Evolutionary conservation across 2,888 invertebrate genomes (phyloP), one percentile per base, ranked within the genome.

Genomic region (Thelaira solivaga): DNA sequence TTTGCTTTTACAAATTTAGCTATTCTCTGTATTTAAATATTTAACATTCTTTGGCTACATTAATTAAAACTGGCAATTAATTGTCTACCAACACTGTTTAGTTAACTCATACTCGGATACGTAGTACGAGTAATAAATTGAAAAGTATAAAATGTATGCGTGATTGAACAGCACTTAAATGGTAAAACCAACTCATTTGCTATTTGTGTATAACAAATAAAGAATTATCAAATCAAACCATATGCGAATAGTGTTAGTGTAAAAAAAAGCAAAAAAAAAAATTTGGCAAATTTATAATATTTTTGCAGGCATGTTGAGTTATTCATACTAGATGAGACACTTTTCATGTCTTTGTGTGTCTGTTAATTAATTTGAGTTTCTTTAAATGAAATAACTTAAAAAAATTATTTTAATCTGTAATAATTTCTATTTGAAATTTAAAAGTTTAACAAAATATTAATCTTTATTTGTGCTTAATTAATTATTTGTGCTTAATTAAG

Each of bases 81-180:
- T 41, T 64, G 31, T 34, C 59, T 41, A 34, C 49, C 49, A 65
- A 65, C 31, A 59, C 65, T 65, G 47, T 59, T 20, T 59, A 73
- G 36, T 59, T 59, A 41, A 6, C n/a, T 39, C 55, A 36, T 39
- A 39, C 39, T 51, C 13, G 13, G 16, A 49, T 64, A n/a, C n/a
- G n/a, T 55, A 13, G 47, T 24, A 43, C 51, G 26, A 20, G 36
- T 45, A 29, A 49, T 29, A 26, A 55, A 61, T 34, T 24, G 24
- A 61, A 55, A 72, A 55, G 22, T 55, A 43, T 22, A 34, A 34
- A 53, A 41, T 71, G 34, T 34, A 31, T 69, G 26, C 43, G 16
- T 24, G 61, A 43, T 53, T 62, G 43, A 53, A 26, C 43, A 62
- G 45, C 45, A 62, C 59, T 59, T 67, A 36, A 74, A 74, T 74